phyloP scores from a whole-genome alignment of 2,113 vertebrate genomes.

The Delphinapterus leucas region DNA sequence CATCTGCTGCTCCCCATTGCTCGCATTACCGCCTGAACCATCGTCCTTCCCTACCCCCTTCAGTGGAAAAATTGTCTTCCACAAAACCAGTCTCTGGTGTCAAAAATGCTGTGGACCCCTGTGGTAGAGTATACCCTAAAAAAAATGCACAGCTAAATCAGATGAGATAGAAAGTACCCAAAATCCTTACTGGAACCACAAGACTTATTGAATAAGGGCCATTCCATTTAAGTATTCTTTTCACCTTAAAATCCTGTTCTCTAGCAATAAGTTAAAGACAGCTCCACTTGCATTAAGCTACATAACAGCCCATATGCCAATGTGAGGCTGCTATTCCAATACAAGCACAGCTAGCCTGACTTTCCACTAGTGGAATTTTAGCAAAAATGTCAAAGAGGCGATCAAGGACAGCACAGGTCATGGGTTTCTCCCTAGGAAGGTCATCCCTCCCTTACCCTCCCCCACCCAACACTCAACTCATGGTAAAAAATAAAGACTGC shows the following conservation, averaged over 20 bases:
- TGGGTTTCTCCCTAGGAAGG: slow-evolving; percentile 87
- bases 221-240: slow-evolving; percentile 84
- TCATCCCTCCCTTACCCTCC: slow-evolving; percentile 84
- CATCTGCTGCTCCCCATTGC: no score
- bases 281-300: slow-evolving; percentile 90
- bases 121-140: slow-evolving; percentile 63
- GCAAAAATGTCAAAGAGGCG: slow-evolving; percentile 95
- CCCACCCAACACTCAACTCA: slow-evolving; percentile 84
- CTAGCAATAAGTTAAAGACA: slow-evolving; percentile 92
- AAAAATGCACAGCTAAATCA: slow-evolving; percentile 54
- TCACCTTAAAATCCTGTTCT: slow-evolving; percentile 80
- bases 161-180: slow-evolving; percentile 73
- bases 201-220: slow-evolving; percentile 84
- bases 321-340: slow-evolving; percentile 86
- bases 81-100: no score
- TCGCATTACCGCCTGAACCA: no score
- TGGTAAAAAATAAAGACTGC: slow-evolving; percentile 87
- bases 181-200: slow-evolving; percentile 88
- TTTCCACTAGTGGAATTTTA: slow-evolving; percentile 93
- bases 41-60: no score
- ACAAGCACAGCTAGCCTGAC: slow-evolving; percentile 88
- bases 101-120: no score
- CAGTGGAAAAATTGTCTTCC: no score
- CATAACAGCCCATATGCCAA: slow-evolving; percentile 92
- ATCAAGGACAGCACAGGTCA: slow-evolving; percentile 89